A percentile compares a stretch with the other conserved stretches of the same genome.
Evolutionary conservation across 1,140 invertebrate species (phyloP).

Genomic region (Brachionus paranguensis): DNA sequence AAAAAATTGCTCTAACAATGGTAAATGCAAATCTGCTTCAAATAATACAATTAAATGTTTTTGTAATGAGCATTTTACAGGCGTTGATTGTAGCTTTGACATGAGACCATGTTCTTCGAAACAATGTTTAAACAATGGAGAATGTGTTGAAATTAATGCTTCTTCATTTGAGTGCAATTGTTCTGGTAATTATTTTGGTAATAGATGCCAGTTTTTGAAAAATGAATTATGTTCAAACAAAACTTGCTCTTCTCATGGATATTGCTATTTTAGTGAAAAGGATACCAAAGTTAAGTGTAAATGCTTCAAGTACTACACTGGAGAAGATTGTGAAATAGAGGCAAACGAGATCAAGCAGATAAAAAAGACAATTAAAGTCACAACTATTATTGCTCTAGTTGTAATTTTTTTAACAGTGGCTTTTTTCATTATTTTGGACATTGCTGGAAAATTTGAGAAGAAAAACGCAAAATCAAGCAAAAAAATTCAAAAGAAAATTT

Average conservation of each 20-base stretch:
- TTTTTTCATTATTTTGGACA: neutral
- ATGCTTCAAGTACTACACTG: neutral
- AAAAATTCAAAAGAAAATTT: neutral
- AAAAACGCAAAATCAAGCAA: neutral
- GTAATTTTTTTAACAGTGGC: neutral
- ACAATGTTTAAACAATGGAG: neutral
- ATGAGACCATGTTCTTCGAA: neutral
- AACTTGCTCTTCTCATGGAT: neutral
- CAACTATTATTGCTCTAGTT: neutral
- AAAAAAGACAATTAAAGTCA: neutral
- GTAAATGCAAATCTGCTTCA: neutral
- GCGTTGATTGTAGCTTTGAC: neutral
- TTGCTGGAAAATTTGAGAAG: neutral
- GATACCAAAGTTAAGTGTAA: neutral
- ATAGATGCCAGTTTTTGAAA: neutral
- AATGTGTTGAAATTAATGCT: neutral
- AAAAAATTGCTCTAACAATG: slow-evolving; percentile 9
- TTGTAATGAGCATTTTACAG: neutral
- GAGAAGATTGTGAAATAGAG: neutral
- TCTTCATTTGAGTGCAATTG: neutral
- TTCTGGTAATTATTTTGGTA: neutral
- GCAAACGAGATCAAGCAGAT: neutral
- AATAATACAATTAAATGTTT: neutral
- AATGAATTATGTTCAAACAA: neutral
- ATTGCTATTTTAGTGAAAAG: neutral